These are phyloP conservation scores for Cryptotis parvus DNA, from an alignment of 2,113 vertebrate genomes.

Conservation along the genomic window DNA sequence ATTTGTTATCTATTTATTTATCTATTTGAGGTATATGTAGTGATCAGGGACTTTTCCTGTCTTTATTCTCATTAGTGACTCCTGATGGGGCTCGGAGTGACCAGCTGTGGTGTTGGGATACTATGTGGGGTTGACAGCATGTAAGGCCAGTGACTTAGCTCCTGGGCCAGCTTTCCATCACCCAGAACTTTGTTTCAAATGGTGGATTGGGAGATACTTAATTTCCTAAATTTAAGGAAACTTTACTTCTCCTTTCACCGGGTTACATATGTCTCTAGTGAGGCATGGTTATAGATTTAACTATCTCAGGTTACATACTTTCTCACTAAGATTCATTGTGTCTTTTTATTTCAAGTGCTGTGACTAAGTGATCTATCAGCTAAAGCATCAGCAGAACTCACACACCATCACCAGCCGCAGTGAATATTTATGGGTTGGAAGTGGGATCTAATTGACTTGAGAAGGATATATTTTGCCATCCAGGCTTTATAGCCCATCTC, in stretches of 20 bases:
- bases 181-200: not conserved
- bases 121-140: too few species aligned
- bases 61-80: too few species aligned
- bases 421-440: constrained; percentile 49
- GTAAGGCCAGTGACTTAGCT: not conserved
- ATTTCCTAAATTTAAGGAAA: constrained; percentile 33
- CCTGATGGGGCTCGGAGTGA: too few species aligned
- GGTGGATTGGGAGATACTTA: not conserved
- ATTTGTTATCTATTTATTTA: too few species aligned
- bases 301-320: constrained; percentile 39
- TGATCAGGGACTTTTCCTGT: too few species aligned
- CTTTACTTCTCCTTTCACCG: constrained; percentile 12
- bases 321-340: constrained; percentile 42
- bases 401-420: not conserved
- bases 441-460: constrained; percentile 56
- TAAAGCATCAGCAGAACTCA: constrained; percentile 15
- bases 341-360: constrained; percentile 58
- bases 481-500: constrained; percentile 44
- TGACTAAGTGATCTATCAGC: constrained; percentile 35
- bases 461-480: constrained; percentile 38
- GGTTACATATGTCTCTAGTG: not conserved
- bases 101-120: too few species aligned
- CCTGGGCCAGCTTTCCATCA: not conserved
- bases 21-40: too few species aligned
- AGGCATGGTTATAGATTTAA: not conserved